These are phyloP conservation scores for Hermetia illucens DNA, from an alignment of 1,140 invertebrate species.

Conservation along the genomic window DNA sequence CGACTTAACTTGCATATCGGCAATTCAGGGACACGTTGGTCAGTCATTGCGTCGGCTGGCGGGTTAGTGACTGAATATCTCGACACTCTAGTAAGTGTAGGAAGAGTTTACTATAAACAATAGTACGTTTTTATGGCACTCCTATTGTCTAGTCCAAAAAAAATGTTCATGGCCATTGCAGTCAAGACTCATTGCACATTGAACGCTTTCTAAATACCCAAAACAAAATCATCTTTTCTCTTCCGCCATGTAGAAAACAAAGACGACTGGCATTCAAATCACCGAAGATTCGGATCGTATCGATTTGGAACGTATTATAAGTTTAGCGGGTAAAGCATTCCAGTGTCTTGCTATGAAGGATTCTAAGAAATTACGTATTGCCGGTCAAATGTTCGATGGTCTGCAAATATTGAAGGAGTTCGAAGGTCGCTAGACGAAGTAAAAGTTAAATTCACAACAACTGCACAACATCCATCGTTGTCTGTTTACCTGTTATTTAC, in stretches of 20 bases:
- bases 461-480: not conserved
- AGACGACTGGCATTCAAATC: conserved; percentile 14
- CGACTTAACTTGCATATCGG: conserved; percentile 49
- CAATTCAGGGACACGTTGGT: conserved; percentile 38
- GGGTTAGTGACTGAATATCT: conserved; percentile 54
- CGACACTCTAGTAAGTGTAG: conserved; percentile 45
- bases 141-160: not conserved
- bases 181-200: not conserved
- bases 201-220: not conserved
- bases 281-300: not conserved
- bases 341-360: conserved; percentile 15
- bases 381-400: conserved; percentile 28
- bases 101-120: conserved; percentile 9
- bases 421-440: no score
- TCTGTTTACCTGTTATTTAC: no score
- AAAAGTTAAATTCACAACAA: not conserved
- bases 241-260: conserved; percentile 11
- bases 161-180: not conserved
- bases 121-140: not conserved
- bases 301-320: not conserved
- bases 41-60: conserved; percentile 50
- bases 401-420: conserved; percentile 9
- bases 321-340: conserved; percentile 16
- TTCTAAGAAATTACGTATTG: conserved; percentile 15
- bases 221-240: not conserved